Evolutionary conservation across 2,113 vertebrate genomes (phyloP).

Genomic region (Pampusana beccarii): DNA sequence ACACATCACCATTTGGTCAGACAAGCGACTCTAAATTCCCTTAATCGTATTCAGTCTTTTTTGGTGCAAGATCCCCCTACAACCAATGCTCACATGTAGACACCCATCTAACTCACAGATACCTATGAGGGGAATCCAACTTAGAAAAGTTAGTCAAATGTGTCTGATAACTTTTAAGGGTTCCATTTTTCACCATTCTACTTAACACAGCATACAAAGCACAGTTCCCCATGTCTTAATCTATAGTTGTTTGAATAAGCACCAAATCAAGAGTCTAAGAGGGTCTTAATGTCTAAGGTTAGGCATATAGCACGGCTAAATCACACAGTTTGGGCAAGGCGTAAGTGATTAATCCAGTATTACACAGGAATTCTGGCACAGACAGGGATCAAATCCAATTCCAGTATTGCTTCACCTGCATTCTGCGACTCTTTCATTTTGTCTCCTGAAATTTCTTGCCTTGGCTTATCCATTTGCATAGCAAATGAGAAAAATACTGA

Average conservation of each 20-base stretch:
- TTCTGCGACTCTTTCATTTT: not conserved
- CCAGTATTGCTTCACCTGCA: not conserved
- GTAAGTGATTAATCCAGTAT: not conserved
- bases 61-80: not conserved
- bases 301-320: not conserved
- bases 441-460: not conserved
- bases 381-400: not conserved
- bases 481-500: not conserved
- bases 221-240: not conserved
- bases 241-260: not conserved
- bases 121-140: not conserved
- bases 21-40: not conserved
- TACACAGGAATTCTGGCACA: not conserved
- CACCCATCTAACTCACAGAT: not conserved
- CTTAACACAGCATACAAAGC: not conserved
- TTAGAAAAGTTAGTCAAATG: not conserved
- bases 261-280: not conserved
- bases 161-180: not conserved
- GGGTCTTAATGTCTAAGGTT: not conserved
- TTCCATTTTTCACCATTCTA: not conserved
- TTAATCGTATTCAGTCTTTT: not conserved
- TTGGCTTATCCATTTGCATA: not conserved
- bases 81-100: not conserved
- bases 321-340: rapidly evolving
- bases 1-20: not conserved